phyloP scores from a whole-genome alignment of 2,797 vertebrate species.

The Mastacembelus armatus region DNA sequence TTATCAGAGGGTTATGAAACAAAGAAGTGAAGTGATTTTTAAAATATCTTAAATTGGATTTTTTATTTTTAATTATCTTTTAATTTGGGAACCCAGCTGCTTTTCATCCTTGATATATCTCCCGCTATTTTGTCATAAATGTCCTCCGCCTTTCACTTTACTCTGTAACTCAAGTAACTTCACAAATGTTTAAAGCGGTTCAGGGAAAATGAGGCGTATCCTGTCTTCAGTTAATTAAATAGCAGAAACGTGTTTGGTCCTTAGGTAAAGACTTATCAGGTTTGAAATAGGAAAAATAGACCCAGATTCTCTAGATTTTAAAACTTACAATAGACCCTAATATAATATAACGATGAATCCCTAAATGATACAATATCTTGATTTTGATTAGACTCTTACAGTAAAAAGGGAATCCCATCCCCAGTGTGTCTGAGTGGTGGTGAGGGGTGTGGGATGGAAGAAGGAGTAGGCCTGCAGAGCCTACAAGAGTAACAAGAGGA shows the following conservation, averaged over 20 bases:
- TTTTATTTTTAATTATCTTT: neutral
- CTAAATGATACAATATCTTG: too few relatives aligned
- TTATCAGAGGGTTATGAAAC: slow-evolving; percentile 6
- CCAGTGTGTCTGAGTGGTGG: slow-evolving; percentile 30
- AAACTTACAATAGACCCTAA: slow-evolving; percentile 20
- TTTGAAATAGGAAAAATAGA: slow-evolving; percentile 22
- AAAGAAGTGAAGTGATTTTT: neutral
- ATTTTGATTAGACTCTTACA: slow-evolving; percentile 10
- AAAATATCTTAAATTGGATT: neutral
- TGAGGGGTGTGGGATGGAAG: slow-evolving; percentile 37
- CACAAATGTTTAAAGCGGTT: slow-evolving; percentile 26
- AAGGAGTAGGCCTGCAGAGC: slow-evolving; percentile 46
- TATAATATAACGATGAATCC: slow-evolving; percentile 14
- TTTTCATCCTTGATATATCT: slow-evolving; percentile 21
- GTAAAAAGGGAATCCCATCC: slow-evolving; percentile 52
- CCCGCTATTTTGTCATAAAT: slow-evolving; percentile 4
- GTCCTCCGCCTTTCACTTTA: slow-evolving; percentile 11
- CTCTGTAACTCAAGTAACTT: slow-evolving; percentile 20
- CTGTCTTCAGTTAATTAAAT: slow-evolving; percentile 36
- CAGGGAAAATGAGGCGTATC: slow-evolving; percentile 12
- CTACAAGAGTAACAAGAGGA: slow-evolving; percentile 63
- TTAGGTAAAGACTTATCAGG: slow-evolving; percentile 16
- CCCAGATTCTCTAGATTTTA: too few relatives aligned
- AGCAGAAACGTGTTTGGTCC: slow-evolving; percentile 21
- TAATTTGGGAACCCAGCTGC: slow-evolving; percentile 22